Percentiles rank a stretch among this genome's conserved stretches.
phyloP scores from a whole-genome alignment of 2,888 invertebrate species.

The Dicyrtomina minuta region DNA sequence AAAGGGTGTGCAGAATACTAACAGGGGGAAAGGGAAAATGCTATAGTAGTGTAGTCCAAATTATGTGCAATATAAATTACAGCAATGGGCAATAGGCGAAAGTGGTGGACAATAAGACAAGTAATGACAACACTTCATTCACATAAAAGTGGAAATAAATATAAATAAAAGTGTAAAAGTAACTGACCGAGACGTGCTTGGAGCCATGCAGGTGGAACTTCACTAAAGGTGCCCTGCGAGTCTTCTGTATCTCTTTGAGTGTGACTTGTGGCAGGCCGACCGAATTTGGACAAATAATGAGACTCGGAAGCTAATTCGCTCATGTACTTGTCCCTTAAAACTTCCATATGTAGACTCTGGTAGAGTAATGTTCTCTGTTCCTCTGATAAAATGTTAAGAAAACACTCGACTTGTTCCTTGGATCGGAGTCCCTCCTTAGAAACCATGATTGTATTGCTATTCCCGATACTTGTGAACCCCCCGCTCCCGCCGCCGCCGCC shows the following conservation, averaged over 20 bases:
- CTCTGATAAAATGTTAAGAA: slow-evolving; percentile 42
- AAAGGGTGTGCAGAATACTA: too few species aligned
- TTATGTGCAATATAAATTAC: background rate
- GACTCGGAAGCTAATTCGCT: slow-evolving; percentile 45
- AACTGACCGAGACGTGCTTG: slow-evolving; percentile 36
- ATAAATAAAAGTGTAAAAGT: background rate
- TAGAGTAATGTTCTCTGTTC: slow-evolving; percentile 46
- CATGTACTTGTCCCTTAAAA: slow-evolving; percentile 42
- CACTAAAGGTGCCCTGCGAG: slow-evolving; percentile 40
- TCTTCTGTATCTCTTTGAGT: slow-evolving; percentile 31
- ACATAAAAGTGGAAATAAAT: too few species aligned
- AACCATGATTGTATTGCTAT: slow-evolving; percentile 8
- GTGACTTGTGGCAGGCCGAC: slow-evolving; percentile 40
- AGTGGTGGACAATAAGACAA: too few species aligned
- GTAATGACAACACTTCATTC: too few species aligned
- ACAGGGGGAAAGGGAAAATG: too few species aligned
- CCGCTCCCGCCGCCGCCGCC: background rate
- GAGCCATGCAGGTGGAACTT: slow-evolving; percentile 40
- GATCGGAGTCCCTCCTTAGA: slow-evolving; percentile 34
- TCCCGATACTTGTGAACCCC: slow-evolving; percentile 1
- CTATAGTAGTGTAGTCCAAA: background rate
- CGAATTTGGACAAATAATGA: slow-evolving; percentile 45
- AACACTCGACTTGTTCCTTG: slow-evolving; percentile 37
- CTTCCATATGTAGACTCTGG: slow-evolving; percentile 46
- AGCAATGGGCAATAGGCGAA: background rate